Evolutionary conservation across 2,888 invertebrate genomes (phyloP).

Genomic region (Apoderus coryli): DNA sequence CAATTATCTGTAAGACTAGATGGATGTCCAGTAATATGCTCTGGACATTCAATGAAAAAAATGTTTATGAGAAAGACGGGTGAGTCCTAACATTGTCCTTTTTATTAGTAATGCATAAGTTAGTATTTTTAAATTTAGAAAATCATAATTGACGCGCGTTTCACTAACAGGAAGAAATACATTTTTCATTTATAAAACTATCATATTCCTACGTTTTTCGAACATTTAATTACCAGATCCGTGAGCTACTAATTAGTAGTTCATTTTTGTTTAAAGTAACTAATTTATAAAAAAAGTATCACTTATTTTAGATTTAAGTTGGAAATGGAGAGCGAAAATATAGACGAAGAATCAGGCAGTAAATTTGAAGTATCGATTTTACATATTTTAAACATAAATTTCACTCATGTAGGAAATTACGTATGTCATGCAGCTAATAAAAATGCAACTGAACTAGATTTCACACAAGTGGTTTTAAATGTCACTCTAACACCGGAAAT

Average conservation of each 20-base stretch:
- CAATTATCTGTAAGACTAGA: slow-evolving; percentile 39
- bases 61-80: slow-evolving; percentile 39
- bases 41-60: slow-evolving; percentile 44
- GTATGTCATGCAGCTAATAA: slow-evolving; percentile 37
- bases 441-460: slow-evolving; percentile 28
- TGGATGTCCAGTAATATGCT: slow-evolving; percentile 36
- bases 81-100: slow-evolving; percentile 25
- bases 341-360: slow-evolving; percentile 30
- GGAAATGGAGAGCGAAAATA: slow-evolving; percentile 31
- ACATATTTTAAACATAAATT: slow-evolving; percentile 38
- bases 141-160: slow-evolving; percentile 5
- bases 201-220: too few species aligned
- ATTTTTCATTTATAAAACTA: too few species aligned
- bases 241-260: too few species aligned
- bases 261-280: too few species aligned
- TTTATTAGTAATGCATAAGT: too few species aligned
- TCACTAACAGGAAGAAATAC: slow-evolving; percentile 4
- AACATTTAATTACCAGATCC: too few species aligned
- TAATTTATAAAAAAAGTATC: too few species aligned
- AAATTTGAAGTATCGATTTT: slow-evolving; percentile 35
- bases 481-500: slow-evolving; percentile 38
- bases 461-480: slow-evolving; percentile 27
- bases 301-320: slow-evolving; percentile 29
- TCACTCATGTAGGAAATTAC: slow-evolving; percentile 45
- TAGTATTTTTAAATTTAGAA: neutral